Evolutionary conservation across 2,888 invertebrate species (phyloP), one percentile per base, ranked within the genome.

Genomic region (Nipponacmea schrenckii): DNA sequence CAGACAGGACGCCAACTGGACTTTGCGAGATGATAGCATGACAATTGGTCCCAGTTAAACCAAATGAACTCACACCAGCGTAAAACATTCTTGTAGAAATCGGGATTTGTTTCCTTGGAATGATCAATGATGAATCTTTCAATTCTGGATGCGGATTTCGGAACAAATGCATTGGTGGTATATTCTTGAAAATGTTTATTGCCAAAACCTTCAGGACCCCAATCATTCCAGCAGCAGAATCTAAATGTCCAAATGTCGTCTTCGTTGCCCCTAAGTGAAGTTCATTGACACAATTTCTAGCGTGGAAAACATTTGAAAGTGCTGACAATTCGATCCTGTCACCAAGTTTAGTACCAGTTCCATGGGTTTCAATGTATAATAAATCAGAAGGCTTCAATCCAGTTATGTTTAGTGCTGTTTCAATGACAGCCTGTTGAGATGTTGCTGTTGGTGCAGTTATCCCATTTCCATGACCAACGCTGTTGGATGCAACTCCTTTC

Each of bases 401-500:
- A 56, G 20, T 56, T 10, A 20, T 0, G 20, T 24, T 56, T 56
- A 56, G 20, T 56, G 56, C 56, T 24, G 24, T 10, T 56, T 56
- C 20, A 10, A 56, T 56, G 20, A 56, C 56, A 24, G 20, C 12
- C 24, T 56, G 20, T 24, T 56, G 56, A 24, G 56, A 56, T 2
- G 56, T 24, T 24, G 56, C 10, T 8, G 56, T 56, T 24, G 56
- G 56, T 56, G 56, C 56, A 24, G 56, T 56, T 12, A 56, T 56
- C 10, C 56, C 56, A 24, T 56, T 56, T 56, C 56, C 56, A 24
- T 24, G 56, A 12, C 56, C 56, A 56, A 56, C 56, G 24, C 56
- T 56, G 56, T 56, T 56, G 20, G 56, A 56, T 1, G 56, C 56
- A 24, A 56, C 56, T 20, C 56, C 56, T 56, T 56, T 56, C 56